A percentile compares a stretch with the other conserved stretches of the same genome.
Conservation (phyloP, 2,888 invertebrate species). For the Thereva nobilitata region DNA sequence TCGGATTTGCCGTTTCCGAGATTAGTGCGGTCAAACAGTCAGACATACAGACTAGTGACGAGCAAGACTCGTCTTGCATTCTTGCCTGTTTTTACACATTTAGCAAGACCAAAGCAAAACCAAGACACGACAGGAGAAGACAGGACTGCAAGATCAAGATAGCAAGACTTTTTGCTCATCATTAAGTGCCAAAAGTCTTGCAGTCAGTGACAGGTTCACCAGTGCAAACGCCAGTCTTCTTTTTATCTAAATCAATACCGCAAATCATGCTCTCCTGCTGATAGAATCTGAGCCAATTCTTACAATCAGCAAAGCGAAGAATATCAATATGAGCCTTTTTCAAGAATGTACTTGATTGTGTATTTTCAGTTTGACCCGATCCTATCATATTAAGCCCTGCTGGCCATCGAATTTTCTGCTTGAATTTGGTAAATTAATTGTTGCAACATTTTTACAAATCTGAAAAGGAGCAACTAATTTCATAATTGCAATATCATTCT, state of each 20-base stretch:
- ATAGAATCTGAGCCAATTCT: too few relatives aligned
- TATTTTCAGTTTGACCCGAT: not conserved
- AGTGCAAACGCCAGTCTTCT: not conserved
- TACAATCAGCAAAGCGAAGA: not conserved
- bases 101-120: too few relatives aligned
- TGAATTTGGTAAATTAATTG: not conserved
- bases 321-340: not conserved
- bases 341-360: not conserved
- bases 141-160: too few relatives aligned
- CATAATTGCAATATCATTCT: not conserved
- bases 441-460: not conserved
- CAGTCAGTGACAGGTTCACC: not conserved
- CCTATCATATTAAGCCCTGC: not conserved
- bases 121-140: too few relatives aligned
- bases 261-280: not conserved
- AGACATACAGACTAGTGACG: too few relatives aligned
- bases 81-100: too few relatives aligned
- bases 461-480: not conserved
- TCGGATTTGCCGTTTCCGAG: too few relatives aligned
- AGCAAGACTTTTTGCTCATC: too few relatives aligned
- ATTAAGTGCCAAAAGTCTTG: too few relatives aligned
- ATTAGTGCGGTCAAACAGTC: too few relatives aligned
- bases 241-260: not conserved
- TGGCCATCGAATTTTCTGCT: not conserved
- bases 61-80: too few relatives aligned